Base-by-base conservation (phyloP, 2,888 invertebrate species). In the Malachius bipustulatus region DNA sequence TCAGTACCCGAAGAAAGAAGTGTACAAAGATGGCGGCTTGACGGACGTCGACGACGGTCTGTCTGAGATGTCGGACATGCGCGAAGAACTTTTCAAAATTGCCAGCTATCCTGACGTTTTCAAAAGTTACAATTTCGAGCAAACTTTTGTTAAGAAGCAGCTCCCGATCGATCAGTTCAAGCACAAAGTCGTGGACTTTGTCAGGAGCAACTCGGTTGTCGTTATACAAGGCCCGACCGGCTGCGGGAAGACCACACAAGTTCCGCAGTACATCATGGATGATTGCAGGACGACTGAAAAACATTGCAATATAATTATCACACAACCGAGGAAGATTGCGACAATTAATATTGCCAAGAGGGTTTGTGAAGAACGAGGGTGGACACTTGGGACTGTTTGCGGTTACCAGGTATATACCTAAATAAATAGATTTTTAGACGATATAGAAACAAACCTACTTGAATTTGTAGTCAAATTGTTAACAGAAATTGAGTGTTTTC, bases 201-300 rank as follows among this genome's bases (percentile, higher is more conserved):
- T 94, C 6, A 65, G 70, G 11, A 66, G 69, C 1, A 78, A 77
- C 55, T 73, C 76, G 34, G 83, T 91, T 0, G 72, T 83, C 1
- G 72, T 97, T 8, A 75, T 98, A 29, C 81, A 90, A 62, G 96
- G 96, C 1, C 80, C 82, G 1, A 96, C 97, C 0, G 97, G 97
- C 1, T 93, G 93, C 58, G 97, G 97, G 11, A 89, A 89, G 62
- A 89, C 91, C 1, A 88, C 87, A 0, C 84, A 87, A 62, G 84
- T 89, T 1, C 91, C 94, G 0, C 94, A 94, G 57, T 91, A 80
- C 65, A 87, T 96, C 43, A 63, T 94, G n/a, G 88, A 94, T 47
- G 71, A 81, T 46, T 74, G 73, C 44, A 75, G 69, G 35, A 64
- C 70, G 30, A 67, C 69, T 14, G 69, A 70, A 14, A 64, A 66